Conservation (phyloP, 1,140 invertebrate genomes). For the Ruditapes philippinarum region DNA sequence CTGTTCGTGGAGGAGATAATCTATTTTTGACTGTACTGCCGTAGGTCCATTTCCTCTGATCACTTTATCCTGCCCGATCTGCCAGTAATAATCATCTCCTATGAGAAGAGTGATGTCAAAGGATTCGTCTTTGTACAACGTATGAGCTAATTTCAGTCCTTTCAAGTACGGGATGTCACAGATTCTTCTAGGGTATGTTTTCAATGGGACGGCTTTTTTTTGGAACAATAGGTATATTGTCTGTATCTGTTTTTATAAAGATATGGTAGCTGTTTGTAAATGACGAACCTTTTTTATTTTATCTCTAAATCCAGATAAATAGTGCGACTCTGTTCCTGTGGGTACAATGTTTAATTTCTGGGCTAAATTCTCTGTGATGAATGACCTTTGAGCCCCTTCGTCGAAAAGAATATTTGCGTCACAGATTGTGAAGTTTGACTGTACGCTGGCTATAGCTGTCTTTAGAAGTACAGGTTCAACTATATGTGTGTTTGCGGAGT, state of each 20-base stretch:
- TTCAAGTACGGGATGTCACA: no score
- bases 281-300: slow-evolving; percentile 6
- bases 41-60: no score
- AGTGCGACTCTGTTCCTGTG: background rate
- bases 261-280: slow-evolving; percentile 12
- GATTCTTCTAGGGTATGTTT: no score
- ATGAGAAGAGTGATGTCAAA: no score
- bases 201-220: no score
- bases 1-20: slow-evolving; percentile 12
- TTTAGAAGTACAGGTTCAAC: background rate
- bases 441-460: slow-evolving; percentile 37
- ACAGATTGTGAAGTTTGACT: background rate
- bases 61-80: no score
- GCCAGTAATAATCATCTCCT: no score
- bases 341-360: slow-evolving; percentile 9
- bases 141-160: no score
- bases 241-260: slow-evolving; percentile 19
- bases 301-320: slow-evolving; percentile 41
- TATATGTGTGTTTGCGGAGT: background rate
- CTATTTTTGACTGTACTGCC: no score
- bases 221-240: background rate
- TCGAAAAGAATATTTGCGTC: slow-evolving; percentile 58
- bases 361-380: slow-evolving; percentile 62
- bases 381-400: slow-evolving; percentile 61
- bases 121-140: no score